Percentiles rank a stretch among this genome's conserved stretches.
These are phyloP conservation scores for Calidris pugnax DNA, from an alignment of 2,113 vertebrate genomes.

Conservation along the genomic window DNA sequence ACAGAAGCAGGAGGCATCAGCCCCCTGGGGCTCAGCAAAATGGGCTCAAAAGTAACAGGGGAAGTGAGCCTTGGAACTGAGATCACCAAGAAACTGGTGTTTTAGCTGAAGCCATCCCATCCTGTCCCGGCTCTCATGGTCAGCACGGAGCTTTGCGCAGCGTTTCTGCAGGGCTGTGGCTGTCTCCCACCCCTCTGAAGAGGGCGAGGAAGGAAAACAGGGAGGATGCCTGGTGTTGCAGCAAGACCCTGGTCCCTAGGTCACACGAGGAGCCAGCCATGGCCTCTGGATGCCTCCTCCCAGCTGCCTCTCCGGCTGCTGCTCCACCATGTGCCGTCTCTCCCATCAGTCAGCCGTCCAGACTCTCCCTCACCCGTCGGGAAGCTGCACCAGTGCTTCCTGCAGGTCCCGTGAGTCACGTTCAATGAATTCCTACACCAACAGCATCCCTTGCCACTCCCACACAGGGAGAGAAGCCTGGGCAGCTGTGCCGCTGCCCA, in stretches of 20 bases:
- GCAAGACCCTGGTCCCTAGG: not conserved
- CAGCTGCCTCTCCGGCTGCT: not conserved
- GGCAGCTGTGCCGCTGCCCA: not conserved
- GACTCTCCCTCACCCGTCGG: not conserved
- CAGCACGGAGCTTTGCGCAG: rapidly evolving
- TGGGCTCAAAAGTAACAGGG: rapidly evolving
- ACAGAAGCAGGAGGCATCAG: not conserved
- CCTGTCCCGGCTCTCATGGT: rapidly evolving
- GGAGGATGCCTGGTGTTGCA: not conserved
- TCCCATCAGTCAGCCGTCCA: not conserved
- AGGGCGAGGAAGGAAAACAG: not conserved
- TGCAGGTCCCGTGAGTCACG: not conserved
- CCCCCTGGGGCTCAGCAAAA: not conserved
- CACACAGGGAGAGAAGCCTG: not conserved
- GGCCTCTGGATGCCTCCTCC: not conserved
- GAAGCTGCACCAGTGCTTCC: not conserved
- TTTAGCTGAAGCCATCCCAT: not conserved
- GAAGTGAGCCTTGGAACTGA: not conserved
- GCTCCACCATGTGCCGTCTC: not conserved
- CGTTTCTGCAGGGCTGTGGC: not conserved
- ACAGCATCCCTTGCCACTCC: not conserved
- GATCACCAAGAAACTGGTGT: rapidly evolving
- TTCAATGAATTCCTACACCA: not conserved
- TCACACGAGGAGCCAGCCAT: not conserved
- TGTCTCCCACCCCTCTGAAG: not conserved